These are phyloP conservation scores for Darevskia nairensis DNA, from an alignment of 2,797 vertebrate species.

Conservation along the genomic window DNA sequence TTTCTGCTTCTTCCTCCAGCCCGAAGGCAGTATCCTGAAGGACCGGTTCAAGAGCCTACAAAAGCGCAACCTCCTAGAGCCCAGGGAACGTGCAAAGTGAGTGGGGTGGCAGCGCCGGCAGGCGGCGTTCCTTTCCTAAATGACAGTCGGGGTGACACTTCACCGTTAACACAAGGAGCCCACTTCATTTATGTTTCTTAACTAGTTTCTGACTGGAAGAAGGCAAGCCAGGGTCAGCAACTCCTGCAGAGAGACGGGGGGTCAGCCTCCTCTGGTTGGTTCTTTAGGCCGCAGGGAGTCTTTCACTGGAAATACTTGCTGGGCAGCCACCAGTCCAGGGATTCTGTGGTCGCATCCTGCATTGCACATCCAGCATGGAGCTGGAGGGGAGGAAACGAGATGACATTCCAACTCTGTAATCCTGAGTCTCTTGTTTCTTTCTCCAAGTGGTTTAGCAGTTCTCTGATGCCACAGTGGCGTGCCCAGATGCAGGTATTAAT, in stretches of 20 bases:
- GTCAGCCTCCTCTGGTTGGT: not conserved
- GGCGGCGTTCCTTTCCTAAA: fast-evolving
- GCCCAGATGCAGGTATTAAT: not conserved
- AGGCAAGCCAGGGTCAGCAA: not conserved
- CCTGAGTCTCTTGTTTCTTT: not conserved
- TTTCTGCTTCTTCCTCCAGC: conserved; percentile 75
- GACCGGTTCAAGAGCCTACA: conserved; percentile 96
- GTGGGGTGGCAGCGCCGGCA: conserved; percentile 19
- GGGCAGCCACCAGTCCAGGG: not conserved
- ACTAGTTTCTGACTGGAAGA: not conserved
- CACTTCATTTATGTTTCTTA: not conserved
- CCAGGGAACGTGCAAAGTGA: conserved; percentile 91
- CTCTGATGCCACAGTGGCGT: not conserved
- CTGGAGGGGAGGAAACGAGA: no score
- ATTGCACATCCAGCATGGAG: no score
- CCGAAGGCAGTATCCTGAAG: conserved; percentile 89
- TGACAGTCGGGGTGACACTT: not conserved
- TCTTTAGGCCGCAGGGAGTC: not conserved
- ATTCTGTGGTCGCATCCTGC: not conserved
- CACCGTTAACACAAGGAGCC: not conserved
- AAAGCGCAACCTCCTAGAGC: conserved; percentile 92
- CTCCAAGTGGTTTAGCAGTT: not conserved
- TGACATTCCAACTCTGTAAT: not conserved
- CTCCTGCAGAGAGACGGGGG: no score
- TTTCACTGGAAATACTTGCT: not conserved